Conservation (phyloP, 2,797 vertebrate genomes). For the Onychomys arenicola region DNA sequence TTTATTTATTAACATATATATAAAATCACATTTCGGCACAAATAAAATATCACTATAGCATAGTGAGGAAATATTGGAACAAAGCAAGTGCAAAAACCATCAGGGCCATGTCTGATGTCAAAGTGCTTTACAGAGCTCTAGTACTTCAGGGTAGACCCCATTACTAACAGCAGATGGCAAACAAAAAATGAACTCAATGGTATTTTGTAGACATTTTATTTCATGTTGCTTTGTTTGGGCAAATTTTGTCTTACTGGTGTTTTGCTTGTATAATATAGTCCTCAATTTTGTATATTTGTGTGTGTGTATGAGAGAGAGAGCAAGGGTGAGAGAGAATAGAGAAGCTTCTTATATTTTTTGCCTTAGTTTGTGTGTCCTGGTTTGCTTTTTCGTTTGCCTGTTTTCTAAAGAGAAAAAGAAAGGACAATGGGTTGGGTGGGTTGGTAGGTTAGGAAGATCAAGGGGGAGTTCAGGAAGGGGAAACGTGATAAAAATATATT, state of each 20-base stretch:
- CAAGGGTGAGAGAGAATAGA: too few relatives aligned
- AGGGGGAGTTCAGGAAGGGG: not conserved
- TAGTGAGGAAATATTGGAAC: too few relatives aligned
- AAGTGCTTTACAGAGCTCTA: too few relatives aligned
- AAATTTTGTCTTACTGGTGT: not conserved
- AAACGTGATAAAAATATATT: not conserved
- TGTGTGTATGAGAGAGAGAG: too few relatives aligned
- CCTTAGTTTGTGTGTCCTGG: not conserved
- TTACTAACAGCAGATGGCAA: too few relatives aligned
- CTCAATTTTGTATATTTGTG: not conserved
- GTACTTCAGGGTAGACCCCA: not conserved
- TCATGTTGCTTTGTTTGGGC: not conserved
- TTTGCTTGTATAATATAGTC: not conserved
- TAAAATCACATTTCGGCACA: too few relatives aligned
- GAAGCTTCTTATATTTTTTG: not conserved
- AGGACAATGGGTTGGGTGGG: not conserved
- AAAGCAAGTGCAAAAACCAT: too few relatives aligned
- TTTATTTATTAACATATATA: too few relatives aligned
- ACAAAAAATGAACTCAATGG: not conserved
- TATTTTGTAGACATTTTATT: not conserved
- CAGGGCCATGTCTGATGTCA: too few relatives aligned
- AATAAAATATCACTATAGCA: too few relatives aligned
- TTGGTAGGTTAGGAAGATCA: not conserved
- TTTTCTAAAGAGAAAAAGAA: not conserved
- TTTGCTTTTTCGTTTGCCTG: not conserved